Conservation (phyloP, 2,113 vertebrate species). For the Rutilus rutilus region DNA sequence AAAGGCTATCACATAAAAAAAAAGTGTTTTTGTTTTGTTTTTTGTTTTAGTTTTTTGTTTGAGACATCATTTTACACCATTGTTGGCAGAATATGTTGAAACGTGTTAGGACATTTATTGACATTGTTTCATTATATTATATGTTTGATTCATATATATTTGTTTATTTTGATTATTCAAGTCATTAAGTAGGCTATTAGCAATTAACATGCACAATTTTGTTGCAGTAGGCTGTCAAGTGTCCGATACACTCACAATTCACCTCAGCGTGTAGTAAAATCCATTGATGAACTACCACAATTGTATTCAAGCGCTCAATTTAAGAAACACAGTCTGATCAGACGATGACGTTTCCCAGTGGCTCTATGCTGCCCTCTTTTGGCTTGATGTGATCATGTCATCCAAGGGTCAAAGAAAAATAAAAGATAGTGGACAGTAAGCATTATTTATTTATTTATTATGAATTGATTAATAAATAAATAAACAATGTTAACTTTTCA, state of each 20-base stretch:
- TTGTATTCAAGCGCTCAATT: neutral
- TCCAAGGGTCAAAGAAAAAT: neutral
- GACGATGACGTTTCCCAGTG: conserved; percentile 48
- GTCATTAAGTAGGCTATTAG: neutral
- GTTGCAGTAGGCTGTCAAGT: conserved; percentile 8
- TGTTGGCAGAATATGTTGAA: neutral
- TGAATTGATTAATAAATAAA: neutral
- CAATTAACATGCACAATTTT: neutral
- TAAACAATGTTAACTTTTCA: neutral
- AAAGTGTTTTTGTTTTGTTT: no score
- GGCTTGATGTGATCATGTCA: conserved; percentile 57
- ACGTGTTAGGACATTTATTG: neutral
- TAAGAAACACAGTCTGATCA: neutral
- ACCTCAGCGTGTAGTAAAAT: neutral
- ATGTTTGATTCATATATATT: neutral
- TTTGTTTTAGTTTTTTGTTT: no score
- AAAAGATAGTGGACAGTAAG: neutral
- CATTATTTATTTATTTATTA: neutral
- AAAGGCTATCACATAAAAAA: neutral
- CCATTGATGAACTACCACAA: conserved; percentile 11
- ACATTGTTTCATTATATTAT: neutral
- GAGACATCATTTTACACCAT: neutral
- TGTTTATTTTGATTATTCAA: neutral
- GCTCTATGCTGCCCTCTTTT: conserved; percentile 81
- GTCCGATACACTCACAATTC: neutral